phyloP scores from a whole-genome alignment of 1,140 invertebrate species.

The Cydia strobilella region DNA sequence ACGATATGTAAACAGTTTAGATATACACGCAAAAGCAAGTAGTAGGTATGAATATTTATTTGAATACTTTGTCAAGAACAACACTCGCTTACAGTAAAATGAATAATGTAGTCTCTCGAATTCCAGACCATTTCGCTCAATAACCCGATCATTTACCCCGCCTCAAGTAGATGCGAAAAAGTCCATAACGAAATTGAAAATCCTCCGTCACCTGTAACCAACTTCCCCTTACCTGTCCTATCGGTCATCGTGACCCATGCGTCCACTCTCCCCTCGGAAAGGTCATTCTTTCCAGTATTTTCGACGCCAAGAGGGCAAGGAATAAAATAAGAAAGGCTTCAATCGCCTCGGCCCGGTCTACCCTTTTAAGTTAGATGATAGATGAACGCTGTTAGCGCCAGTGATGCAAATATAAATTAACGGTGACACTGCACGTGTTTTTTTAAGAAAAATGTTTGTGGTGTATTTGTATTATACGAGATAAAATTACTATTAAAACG shows the following conservation, averaged over 20 bases:
- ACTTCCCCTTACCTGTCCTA: slow-evolving; percentile 44
- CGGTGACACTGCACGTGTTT: slow-evolving; percentile 23
- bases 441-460: no score
- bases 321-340: slow-evolving; percentile 71
- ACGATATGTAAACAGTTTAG: no score
- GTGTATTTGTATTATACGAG: no score
- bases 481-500: no score
- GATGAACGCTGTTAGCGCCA: slow-evolving; percentile 60
- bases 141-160: slow-evolving; percentile 19
- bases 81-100: not conserved
- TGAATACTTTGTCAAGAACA: no score
- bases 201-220: slow-evolving; percentile 31
- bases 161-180: slow-evolving; percentile 33
- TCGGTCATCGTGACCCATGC: slow-evolving; percentile 64
- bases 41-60: no score
- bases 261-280: slow-evolving; percentile 54
- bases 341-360: slow-evolving; percentile 65
- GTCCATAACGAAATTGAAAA: slow-evolving; percentile 31
- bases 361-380: slow-evolving; percentile 73
- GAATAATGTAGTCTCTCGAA: not conserved
- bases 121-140: slow-evolving; percentile 22
- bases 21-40: no score
- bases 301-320: slow-evolving; percentile 59
- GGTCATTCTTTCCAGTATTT: slow-evolving; percentile 55
- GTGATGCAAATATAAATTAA: slow-evolving; percentile 44